Evolutionary conservation across 2,113 vertebrate genomes (phyloP).

Genomic region (Cnemophilus loriae): DNA sequence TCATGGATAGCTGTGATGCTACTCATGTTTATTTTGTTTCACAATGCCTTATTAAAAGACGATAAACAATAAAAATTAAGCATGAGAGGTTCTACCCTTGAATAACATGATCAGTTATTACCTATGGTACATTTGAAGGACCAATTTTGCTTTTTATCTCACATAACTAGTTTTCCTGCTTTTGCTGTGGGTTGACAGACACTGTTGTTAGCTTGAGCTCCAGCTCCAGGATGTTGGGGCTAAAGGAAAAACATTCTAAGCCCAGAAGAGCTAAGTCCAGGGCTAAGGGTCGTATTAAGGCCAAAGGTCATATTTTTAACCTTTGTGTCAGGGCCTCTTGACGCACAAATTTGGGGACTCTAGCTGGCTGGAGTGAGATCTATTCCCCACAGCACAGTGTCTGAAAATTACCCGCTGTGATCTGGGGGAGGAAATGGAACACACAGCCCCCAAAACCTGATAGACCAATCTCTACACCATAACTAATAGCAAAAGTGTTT

Average conservation of each 20-base stretch:
- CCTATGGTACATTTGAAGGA: not conserved
- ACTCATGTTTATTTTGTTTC: not conserved
- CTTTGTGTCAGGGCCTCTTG: not conserved
- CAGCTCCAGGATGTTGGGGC: not conserved
- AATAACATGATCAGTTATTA: not conserved
- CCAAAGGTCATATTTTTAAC: not conserved
- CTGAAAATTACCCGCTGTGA: not conserved
- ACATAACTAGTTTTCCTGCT: not conserved
- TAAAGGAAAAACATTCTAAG: not conserved
- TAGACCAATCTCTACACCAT: not conserved
- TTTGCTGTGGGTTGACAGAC: not conserved
- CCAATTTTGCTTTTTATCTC: not conserved
- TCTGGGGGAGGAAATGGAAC: not conserved
- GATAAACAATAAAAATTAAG: not conserved
- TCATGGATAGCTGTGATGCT: not conserved
- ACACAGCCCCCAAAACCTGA: not conserved
- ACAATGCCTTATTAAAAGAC: not conserved
- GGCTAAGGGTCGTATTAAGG: not conserved
- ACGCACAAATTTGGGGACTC: rapidly evolving
- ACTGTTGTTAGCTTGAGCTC: not conserved
- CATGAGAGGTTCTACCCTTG: not conserved
- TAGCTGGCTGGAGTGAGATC: not conserved
- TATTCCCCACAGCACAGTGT: not conserved
- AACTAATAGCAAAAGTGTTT: not conserved
- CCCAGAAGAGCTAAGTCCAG: not conserved